Conservation (phyloP, 2,888 invertebrate species). For the Didymodactylos carnosus region DNA sequence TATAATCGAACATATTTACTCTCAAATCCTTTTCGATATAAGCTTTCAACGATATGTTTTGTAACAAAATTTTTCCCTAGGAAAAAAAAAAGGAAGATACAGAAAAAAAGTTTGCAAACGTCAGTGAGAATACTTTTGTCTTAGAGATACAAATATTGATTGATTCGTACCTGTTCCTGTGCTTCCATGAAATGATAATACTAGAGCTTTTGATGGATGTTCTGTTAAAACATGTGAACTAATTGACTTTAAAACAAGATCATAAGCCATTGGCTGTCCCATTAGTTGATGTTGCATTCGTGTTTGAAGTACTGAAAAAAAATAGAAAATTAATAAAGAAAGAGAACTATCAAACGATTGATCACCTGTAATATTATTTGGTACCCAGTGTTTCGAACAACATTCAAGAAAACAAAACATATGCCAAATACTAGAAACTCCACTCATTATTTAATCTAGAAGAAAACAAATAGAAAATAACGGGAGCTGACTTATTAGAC, state of each 20-base stretch:
- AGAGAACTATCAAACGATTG: not conserved
- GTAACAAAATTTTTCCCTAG: conserved; percentile 32
- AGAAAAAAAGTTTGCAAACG: too few species aligned
- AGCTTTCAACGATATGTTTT: conserved; percentile 32
- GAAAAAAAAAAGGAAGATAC: not conserved
- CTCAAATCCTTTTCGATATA: conserved; percentile 42
- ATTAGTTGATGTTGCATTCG: not conserved
- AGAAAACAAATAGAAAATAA: too few species aligned
- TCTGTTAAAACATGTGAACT: conserved; percentile 38
- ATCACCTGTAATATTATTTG: not conserved
- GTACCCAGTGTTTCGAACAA: not conserved
- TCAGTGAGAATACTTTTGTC: too few species aligned
- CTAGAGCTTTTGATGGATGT: conserved; percentile 53
- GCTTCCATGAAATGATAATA: conserved; percentile 78
- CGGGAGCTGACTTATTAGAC: too few species aligned
- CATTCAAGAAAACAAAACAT: not conserved
- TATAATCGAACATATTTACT: conserved; percentile 63
- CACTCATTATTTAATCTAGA: too few species aligned
- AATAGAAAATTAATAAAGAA: not conserved
- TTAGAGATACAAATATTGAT: too few species aligned
- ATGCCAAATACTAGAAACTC: not conserved
- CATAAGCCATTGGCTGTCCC: not conserved
- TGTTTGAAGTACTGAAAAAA: not conserved
- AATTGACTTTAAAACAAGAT: not conserved
- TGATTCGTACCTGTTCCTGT: conserved; percentile 44